Evolutionary conservation across 1,140 invertebrate species (phyloP), one percentile per base, ranked within the genome.

Genomic region (Laupala kohalensis): DNA sequence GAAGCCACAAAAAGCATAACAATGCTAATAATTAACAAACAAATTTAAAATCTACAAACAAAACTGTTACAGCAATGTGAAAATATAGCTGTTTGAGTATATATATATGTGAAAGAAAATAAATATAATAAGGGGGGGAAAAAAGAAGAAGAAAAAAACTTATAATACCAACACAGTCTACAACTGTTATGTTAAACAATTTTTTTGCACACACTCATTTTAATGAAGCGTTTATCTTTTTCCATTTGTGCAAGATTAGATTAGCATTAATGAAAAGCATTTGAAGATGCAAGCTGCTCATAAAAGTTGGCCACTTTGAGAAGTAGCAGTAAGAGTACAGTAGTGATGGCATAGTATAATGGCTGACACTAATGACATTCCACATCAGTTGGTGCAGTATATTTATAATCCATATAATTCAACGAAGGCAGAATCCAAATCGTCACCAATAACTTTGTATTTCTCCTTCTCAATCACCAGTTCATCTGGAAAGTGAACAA

Each of bases 361-460:
- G 23, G 71, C 64, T 30, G 63, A 64, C 25, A 70, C 25, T 70
- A 23, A 70, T 26, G 25, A 69, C 25, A 27, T 15, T 23, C 53
- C 24, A 68, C 29, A 70, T 63, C 30, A 37, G 25, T 25, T 70
- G 69, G 63, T 70, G 69, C 63, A 6, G 37, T 26, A 67, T 72
- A 73, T 78, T 85, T 90, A 92, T 78, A 89, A 89, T 80, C 88
- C 90, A 84, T 97, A 97, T 82, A 99, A 90, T 84, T 99, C 96
- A 80, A 94, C 90, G 87, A 99, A 98, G 77, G 97, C 97, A 79
- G 90, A 91, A 85, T 99, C 97, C 87, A 99, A 88, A 83, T 99
- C 97, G 86, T 99, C 97, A 82, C 95, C 96, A 84, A 99, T 97
- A 82, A 94, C 90, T 87, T 98, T 99, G 92, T 97, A 99, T 83